Evolutionary conservation across 2,888 invertebrate genomes (phyloP).

Genomic region (Nipponacmea schrenckii): DNA sequence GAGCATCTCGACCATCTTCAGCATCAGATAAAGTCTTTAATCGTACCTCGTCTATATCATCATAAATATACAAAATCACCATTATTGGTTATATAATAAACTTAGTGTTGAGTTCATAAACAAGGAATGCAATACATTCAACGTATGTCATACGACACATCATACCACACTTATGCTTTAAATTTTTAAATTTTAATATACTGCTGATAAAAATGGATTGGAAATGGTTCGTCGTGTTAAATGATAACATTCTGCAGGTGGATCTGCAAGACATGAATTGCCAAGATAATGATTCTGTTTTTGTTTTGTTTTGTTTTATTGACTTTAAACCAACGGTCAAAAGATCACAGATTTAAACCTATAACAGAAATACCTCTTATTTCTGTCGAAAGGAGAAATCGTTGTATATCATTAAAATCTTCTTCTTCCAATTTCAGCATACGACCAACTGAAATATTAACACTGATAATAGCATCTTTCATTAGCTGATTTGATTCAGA

Average conservation of each 20-base stretch:
- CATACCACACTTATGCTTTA: too few relatives aligned
- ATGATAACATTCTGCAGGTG: too few relatives aligned
- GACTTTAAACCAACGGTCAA: too few relatives aligned
- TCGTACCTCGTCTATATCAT: background rate
- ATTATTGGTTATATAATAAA: background rate
- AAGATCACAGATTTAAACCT: too few relatives aligned
- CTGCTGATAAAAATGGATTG: background rate
- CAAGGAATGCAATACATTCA: background rate
- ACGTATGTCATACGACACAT: too few relatives aligned
- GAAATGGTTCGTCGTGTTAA: too few relatives aligned
- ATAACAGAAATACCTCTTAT: slow-evolving; percentile 8
- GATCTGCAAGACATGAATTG: too few relatives aligned
- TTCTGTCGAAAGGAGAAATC: background rate
- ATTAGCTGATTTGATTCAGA: too few relatives aligned
- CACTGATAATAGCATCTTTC: too few relatives aligned
- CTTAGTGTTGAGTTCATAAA: background rate
- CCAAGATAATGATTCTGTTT: too few relatives aligned
- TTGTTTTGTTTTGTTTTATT: too few relatives aligned
- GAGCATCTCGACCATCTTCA: slow-evolving; percentile 40
- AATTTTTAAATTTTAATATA: too few relatives aligned
- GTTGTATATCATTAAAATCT: slow-evolving; percentile 2
- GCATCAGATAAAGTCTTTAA: slow-evolving; percentile 34
- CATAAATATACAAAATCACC: background rate
- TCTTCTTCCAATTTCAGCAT: slow-evolving; percentile 16
- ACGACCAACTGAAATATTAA: slow-evolving; percentile 11